Conservation (phyloP, 2,113 vertebrate species). For the Ictalurus punctatus region DNA sequence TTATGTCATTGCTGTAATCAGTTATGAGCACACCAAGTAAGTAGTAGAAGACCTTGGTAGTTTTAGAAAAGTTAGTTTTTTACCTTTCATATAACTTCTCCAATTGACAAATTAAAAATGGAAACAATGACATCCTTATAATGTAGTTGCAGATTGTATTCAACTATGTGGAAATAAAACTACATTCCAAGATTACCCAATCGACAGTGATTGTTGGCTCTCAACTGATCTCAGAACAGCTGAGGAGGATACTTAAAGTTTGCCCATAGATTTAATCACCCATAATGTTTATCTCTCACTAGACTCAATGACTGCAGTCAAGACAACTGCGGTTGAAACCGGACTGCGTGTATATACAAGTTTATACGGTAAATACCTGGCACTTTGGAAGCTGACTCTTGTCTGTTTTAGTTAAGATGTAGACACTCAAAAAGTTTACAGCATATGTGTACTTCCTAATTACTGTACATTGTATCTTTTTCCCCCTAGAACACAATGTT, state of each 20-base stretch:
- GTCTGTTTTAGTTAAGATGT: conserved; percentile 1
- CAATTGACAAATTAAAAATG: not conserved
- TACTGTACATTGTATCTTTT: not conserved
- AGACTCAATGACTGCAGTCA: conserved; percentile 15
- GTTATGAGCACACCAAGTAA: not conserved
- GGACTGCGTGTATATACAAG: not conserved
- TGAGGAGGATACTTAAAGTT: conserved; percentile 4
- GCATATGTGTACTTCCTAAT: not conserved
- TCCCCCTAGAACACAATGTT: not conserved
- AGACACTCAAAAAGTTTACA: conserved; percentile 1
- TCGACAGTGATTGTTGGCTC: not conserved
- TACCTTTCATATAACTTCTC: not conserved
- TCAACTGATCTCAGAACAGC: not conserved
- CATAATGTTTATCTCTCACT: conserved; percentile 26
- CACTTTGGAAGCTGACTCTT: not conserved
- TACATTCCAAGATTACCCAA: not conserved
- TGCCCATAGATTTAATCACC: conserved; percentile 4
- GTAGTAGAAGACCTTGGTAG: not conserved
- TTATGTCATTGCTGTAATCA: not conserved
- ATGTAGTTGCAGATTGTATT: not conserved
- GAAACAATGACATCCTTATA: not conserved
- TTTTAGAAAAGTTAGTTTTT: not conserved
- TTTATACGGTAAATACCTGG: conserved; percentile 24
- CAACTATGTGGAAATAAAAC: not conserved
- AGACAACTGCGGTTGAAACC: conserved; percentile 21